Evolutionary conservation across 2,113 vertebrate species (phyloP).

Genomic region (Ammospiza nelsoni): DNA sequence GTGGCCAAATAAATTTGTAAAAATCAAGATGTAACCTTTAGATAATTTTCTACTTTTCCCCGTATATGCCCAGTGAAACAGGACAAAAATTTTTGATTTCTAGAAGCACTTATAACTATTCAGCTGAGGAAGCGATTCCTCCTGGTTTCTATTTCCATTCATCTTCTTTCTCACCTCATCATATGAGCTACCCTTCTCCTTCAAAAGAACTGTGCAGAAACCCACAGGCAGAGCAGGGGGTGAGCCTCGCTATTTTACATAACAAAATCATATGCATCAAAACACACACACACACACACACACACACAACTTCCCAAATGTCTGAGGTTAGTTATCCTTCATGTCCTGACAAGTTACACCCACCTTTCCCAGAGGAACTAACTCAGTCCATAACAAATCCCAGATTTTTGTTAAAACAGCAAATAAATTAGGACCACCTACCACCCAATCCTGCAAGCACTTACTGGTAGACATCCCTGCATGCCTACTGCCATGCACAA

Average conservation of each 20-base stretch:
- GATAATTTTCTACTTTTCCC: not conserved
- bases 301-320: slow-evolving; percentile 53
- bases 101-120: slow-evolving; percentile 27
- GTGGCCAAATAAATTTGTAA: not conserved
- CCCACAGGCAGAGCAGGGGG: slow-evolving; percentile 65
- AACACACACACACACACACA: slow-evolving; percentile 40
- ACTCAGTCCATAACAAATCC: slow-evolving; percentile 59
- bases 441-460: slow-evolving; percentile 55
- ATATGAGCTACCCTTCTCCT: slow-evolving; percentile 57
- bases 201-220: slow-evolving; percentile 55
- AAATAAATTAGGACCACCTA: slow-evolving; percentile 69
- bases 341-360: slow-evolving; percentile 69
- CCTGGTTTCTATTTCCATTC: slow-evolving; percentile 59
- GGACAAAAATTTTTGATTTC: not conserved
- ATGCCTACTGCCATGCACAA: not conserved
- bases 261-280: slow-evolving; percentile 65
- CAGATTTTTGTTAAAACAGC: slow-evolving; percentile 60
- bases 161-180: slow-evolving; percentile 60
- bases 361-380: slow-evolving; percentile 70
- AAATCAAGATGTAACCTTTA: not conserved
- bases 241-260: slow-evolving; percentile 48
- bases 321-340: slow-evolving; percentile 64
- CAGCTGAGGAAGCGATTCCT: slow-evolving; percentile 37
- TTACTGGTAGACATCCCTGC: slow-evolving; percentile 39
- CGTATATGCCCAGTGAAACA: not conserved